A percentile compares a stretch with the other conserved stretches of the same genome.
Conservation (phyloP, 1,140 invertebrate genomes). For the Aricia agestis region DNA sequence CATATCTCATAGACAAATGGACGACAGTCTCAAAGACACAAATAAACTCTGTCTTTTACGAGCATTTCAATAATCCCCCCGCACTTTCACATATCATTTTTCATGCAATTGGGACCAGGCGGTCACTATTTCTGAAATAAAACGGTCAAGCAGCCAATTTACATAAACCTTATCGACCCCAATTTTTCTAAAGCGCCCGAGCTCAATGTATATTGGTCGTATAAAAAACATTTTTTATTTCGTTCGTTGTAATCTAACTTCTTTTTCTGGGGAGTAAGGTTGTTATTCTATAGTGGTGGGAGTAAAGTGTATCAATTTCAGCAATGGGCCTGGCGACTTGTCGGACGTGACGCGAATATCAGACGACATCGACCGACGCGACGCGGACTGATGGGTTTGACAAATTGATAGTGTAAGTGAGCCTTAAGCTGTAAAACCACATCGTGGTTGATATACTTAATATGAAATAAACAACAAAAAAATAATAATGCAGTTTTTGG, state of each 20-base stretch:
- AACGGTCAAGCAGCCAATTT: conserved; percentile 55
- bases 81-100: conserved; percentile 53
- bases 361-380: conserved; percentile 28
- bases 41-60: conserved; percentile 11
- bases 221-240: conserved; percentile 22
- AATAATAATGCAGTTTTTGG: too few relatives aligned
- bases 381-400: not conserved
- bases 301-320: conserved; percentile 70
- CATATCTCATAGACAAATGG: not conserved
- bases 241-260: conserved; percentile 28
- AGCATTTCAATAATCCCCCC: conserved; percentile 40
- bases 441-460: conserved; percentile 11
- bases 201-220: conserved; percentile 42
- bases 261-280: conserved; percentile 36
- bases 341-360: conserved; percentile 60
- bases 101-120: conserved; percentile 67
- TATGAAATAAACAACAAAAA: too few relatives aligned
- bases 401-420: not conserved
- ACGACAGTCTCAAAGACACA: conserved; percentile 2
- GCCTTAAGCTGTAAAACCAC: not conserved
- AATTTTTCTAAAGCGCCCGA: conserved; percentile 24
- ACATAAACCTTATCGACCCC: conserved; percentile 31
- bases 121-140: conserved; percentile 47
- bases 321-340: conserved; percentile 61
- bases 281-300: conserved; percentile 26